Conservation (phyloP, 1,140 invertebrate genomes). For the Platyura marginata region DNA sequence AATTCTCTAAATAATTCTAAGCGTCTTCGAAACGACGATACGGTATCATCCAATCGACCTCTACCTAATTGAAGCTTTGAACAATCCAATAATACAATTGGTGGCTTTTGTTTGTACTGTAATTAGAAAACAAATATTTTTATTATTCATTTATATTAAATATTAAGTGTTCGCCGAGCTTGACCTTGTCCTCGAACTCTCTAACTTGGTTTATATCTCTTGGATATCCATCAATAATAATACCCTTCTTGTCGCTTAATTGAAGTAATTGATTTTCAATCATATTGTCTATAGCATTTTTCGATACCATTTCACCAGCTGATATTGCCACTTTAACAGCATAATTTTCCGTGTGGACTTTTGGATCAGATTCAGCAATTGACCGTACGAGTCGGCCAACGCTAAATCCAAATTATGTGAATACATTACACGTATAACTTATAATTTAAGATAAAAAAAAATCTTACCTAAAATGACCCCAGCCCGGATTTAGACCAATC, state of each 20-base stretch:
- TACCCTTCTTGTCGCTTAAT: slow-evolving; percentile 34
- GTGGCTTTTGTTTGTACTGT: slow-evolving; percentile 53
- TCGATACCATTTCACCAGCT: slow-evolving; percentile 64
- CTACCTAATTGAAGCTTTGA: slow-evolving; percentile 68
- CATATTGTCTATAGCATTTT: slow-evolving; percentile 42
- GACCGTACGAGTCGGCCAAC: slow-evolving; percentile 48
- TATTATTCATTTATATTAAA: not conserved
- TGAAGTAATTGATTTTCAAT: slow-evolving; percentile 37
- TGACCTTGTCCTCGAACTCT: slow-evolving; percentile 67
- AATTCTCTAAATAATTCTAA: slow-evolving; percentile 70
- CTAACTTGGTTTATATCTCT: slow-evolving; percentile 67
- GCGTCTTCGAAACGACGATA: slow-evolving; percentile 59
- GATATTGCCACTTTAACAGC: slow-evolving; percentile 40
- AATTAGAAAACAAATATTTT: slow-evolving; percentile 11
- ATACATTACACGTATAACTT: not conserved
- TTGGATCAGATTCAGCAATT: slow-evolving; percentile 37
- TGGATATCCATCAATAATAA: slow-evolving; percentile 81
- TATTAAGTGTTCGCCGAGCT: too few relatives aligned
- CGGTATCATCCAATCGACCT: slow-evolving; percentile 63
- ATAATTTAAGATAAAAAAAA: not conserved
- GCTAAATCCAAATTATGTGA: slow-evolving; percentile 20
- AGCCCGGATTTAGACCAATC: slow-evolving; percentile 40
- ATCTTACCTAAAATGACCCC: slow-evolving; percentile 45
- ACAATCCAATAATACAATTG: slow-evolving; percentile 62
- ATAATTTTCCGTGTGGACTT: slow-evolving; percentile 30